phyloP scores from a whole-genome alignment of 2,797 vertebrate genomes.

The Chrysocyon brachyurus region DNA sequence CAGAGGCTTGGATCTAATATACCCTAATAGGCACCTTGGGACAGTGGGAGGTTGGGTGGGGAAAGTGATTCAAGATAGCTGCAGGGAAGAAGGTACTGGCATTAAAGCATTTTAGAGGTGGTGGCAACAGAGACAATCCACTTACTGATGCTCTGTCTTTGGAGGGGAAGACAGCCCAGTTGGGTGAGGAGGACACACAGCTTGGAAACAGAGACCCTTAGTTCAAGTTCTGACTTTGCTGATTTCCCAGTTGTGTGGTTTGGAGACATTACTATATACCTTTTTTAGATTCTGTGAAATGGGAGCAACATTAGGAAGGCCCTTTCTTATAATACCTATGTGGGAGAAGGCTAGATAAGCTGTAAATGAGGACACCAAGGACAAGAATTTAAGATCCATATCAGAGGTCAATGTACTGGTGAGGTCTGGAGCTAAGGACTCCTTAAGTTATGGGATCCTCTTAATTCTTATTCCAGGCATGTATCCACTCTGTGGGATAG shows the following conservation, averaged over 20 bases:
- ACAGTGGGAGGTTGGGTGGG: background rate
- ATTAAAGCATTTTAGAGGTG: background rate
- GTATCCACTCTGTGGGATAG: background rate
- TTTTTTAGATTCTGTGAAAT: background rate
- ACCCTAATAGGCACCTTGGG: background rate
- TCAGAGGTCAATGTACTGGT: too few species aligned
- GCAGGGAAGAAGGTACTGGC: background rate
- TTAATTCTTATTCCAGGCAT: fast-evolving
- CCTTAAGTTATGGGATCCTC: background rate
- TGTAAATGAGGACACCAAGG: background rate
- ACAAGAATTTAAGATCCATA: too few species aligned
- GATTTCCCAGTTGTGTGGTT: background rate
- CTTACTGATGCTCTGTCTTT: background rate
- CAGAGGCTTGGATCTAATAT: background rate
- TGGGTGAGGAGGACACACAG: background rate
- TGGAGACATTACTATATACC: background rate
- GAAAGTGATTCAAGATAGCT: background rate
- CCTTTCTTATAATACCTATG: background rate
- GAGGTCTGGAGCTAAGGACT: fast-evolving
- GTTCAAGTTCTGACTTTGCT: background rate
- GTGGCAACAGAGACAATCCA: background rate
- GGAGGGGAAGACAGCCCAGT: background rate
- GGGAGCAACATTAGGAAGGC: background rate
- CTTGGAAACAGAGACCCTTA: background rate
- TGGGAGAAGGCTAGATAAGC: background rate